These are phyloP conservation scores for Hippoglossus stenolepis DNA, from an alignment of 2,113 vertebrate species.

Conservation along the genomic window DNA sequence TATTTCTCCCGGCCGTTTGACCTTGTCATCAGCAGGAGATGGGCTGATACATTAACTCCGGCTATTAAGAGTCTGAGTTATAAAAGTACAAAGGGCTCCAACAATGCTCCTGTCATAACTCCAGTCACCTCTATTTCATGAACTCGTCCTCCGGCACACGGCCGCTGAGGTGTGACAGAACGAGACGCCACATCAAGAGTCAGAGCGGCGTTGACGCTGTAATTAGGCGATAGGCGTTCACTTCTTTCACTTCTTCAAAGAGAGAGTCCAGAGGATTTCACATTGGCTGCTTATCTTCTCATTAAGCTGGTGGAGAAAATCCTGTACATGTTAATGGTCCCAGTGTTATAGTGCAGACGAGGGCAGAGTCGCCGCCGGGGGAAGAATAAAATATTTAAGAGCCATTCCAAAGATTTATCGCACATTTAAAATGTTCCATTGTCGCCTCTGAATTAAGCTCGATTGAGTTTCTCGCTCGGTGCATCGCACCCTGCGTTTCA, in stretches of 20 bases:
- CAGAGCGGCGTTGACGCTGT: constrained; percentile 30
- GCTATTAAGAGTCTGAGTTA: background rate
- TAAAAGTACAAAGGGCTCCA: constrained; percentile 18
- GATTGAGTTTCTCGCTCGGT: background rate
- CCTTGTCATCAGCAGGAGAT: constrained; percentile 12
- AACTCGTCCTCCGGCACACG: constrained; percentile 16
- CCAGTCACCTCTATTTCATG: constrained; percentile 24
- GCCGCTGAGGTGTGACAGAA: constrained; percentile 54
- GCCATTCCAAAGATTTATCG: constrained; percentile 61
- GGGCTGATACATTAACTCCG: background rate
- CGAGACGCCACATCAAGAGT: constrained; percentile 34
- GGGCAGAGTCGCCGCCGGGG: constrained; percentile 35
- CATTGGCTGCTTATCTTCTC: constrained; percentile 74
- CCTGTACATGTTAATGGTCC: constrained; percentile 63
- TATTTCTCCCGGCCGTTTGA: constrained; percentile 10
- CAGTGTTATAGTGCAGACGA: constrained; percentile 52
- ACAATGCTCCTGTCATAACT: constrained; percentile 39
- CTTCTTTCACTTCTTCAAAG: constrained; percentile 28
- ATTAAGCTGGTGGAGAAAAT: constrained; percentile 71
- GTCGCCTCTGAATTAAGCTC: constrained; percentile 40
- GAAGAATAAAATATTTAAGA: constrained; percentile 65
- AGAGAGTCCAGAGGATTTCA: constrained; percentile 48
- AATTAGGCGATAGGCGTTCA: constrained; percentile 72
- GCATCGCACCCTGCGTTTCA: background rate
- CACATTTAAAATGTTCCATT: constrained; percentile 50